phyloP scores from a whole-genome alignment of 2,113 vertebrate genomes.

The Progne subis region DNA sequence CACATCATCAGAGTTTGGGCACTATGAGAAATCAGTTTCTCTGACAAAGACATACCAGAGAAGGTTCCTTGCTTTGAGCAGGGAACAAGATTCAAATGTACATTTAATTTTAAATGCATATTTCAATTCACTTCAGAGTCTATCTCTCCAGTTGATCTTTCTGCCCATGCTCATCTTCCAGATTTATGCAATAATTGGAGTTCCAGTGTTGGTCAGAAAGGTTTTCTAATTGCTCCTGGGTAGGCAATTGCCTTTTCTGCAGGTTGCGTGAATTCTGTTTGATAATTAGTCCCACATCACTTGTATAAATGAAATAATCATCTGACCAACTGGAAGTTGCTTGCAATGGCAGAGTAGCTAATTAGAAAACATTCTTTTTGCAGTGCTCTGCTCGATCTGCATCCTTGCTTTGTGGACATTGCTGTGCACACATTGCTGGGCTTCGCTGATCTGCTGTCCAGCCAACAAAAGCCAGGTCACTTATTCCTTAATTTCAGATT shows the following conservation, averaged over 20 bases:
- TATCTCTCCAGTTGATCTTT: conserved; percentile 34
- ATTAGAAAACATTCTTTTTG: conserved; percentile 27
- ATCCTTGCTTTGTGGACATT: not conserved
- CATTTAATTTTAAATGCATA: not conserved
- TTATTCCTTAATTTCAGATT: not conserved
- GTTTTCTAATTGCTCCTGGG: conserved; percentile 69
- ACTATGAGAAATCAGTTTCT: not conserved
- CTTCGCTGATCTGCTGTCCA: not conserved
- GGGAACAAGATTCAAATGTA: not conserved
- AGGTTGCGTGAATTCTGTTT: conserved; percentile 64
- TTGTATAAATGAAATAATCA: conserved; percentile 82
- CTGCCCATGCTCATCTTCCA: conserved; percentile 52
- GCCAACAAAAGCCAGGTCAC: not conserved
- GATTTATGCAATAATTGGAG: conserved; percentile 68
- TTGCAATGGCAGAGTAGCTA: conserved; percentile 12
- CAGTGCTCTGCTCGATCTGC: not conserved
- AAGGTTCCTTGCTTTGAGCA: not conserved
- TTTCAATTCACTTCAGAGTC: not conserved
- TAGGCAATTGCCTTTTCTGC: not conserved
- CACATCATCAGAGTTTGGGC: not conserved
- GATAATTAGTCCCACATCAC: conserved; percentile 79
- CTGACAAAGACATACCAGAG: not conserved
- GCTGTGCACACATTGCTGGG: not conserved
- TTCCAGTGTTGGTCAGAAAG: conserved; percentile 79
- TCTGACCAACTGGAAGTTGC: conserved; percentile 85